These are phyloP conservation scores for Artemia sp. DNA, from an alignment of 2,888 invertebrate genomes.

Conservation along the genomic window DNA sequence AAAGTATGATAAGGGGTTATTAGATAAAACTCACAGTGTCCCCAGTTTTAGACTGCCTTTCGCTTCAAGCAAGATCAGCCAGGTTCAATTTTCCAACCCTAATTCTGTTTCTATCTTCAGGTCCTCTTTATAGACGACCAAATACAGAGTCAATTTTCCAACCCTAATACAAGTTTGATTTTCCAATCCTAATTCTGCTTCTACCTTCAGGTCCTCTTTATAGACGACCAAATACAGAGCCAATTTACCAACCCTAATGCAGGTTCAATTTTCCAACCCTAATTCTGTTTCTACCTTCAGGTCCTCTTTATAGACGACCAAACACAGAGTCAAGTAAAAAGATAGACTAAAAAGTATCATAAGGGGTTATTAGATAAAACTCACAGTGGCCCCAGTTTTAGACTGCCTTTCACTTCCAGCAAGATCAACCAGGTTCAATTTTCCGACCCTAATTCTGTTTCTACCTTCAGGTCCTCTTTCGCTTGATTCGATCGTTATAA, in stretches of 20 bases:
- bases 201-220: too few relatives aligned
- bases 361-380: conserved; percentile 19
- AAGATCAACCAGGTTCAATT: conserved; percentile 89
- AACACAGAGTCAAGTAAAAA: too few relatives aligned
- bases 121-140: conserved; percentile 38
- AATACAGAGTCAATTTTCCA: too few relatives aligned
- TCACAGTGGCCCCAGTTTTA: conserved; percentile 75
- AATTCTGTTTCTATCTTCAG: conserved; percentile 40
- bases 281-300: conserved; percentile 40
- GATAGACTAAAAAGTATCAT: too few relatives aligned
- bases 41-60: conserved; percentile 88
- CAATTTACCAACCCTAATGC: conserved; percentile 94
- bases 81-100: conserved; percentile 88
- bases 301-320: conserved; percentile 37
- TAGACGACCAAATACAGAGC: too few relatives aligned
- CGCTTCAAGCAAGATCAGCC: conserved; percentile 95
- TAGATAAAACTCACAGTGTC: conserved; percentile 42
- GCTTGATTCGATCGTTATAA: conserved; percentile 90
- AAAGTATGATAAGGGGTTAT: too few relatives aligned
- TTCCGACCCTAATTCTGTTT: conserved; percentile 57
- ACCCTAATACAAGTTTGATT: too few relatives aligned
- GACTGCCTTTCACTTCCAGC: conserved; percentile 95
- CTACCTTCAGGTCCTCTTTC: conserved; percentile 44
- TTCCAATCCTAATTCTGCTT: too few relatives aligned
- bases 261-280: conserved; percentile 88